A percentile compares a stretch with the other conserved stretches of the same genome.
These are phyloP conservation scores for Chiridota heheva DNA, from an alignment of 35 echinoderm and acorn worm genomes.

Conservation along the genomic window DNA sequence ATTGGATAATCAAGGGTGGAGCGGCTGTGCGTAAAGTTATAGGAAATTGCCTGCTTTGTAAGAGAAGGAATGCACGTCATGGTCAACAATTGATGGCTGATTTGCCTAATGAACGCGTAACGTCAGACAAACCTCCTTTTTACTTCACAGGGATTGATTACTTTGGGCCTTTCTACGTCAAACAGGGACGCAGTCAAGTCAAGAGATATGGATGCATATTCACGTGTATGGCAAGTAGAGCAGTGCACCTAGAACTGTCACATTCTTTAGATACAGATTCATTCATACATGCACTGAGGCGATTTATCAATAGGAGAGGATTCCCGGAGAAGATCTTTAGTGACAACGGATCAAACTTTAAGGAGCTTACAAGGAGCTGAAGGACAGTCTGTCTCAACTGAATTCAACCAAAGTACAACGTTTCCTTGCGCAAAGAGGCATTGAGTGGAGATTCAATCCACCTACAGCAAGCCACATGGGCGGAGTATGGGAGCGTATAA, in stretches of 20 bases:
- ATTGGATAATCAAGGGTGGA: constrained; percentile 51
- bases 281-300: constrained; percentile 44
- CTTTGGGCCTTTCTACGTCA: constrained; percentile 70
- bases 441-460: constrained; percentile 55
- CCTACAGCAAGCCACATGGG: constrained; percentile 66
- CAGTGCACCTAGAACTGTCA: constrained; percentile 59
- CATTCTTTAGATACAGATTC: constrained; percentile 50
- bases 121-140: constrained; percentile 50
- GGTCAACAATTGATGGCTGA: constrained; percentile 60
- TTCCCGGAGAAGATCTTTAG: constrained; percentile 32
- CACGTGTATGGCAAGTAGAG: constrained; percentile 39
- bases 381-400: constrained; percentile 4
- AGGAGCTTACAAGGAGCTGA: constrained; percentile 31
- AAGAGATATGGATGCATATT: constrained; percentile 75
- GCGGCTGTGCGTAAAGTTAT: constrained; percentile 37
- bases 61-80: constrained; percentile 39
- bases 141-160: constrained; percentile 39
- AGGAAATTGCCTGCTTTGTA: constrained; percentile 45
- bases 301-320: constrained; percentile 55
- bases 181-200: constrained; percentile 30
- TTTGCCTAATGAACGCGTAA: constrained; percentile 47
- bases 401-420: constrained; percentile 3
- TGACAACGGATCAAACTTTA: constrained; percentile 67
- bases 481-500: constrained; percentile 51
- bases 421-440: not conserved